A percentile compares a stretch with the other conserved stretches of the same genome.
These are phyloP conservation scores for Plebejus anna DNA, from an alignment of 2,888 invertebrate genomes.

Conservation along the genomic window DNA sequence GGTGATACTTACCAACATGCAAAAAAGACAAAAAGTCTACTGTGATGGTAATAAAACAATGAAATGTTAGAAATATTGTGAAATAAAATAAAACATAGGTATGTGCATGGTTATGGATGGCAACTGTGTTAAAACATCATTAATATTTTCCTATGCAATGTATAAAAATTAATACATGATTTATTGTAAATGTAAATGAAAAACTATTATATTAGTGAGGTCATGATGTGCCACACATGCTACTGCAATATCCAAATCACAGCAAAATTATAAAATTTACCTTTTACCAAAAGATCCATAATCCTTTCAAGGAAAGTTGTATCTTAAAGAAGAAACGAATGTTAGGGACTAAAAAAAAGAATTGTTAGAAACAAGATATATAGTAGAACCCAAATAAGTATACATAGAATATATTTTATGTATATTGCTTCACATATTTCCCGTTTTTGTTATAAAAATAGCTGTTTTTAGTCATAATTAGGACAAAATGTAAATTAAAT, in stretches of 20 bases:
- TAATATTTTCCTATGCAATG: too few relatives aligned
- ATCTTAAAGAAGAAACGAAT: slow-evolving; percentile 37
- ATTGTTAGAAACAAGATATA: neutral
- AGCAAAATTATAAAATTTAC: slow-evolving; percentile 32
- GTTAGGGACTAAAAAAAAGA: slow-evolving; percentile 14
- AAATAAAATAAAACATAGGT: neutral
- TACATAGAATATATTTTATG: neutral
- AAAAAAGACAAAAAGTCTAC: neutral
- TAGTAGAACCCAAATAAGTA: neutral
- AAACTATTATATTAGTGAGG: neutral
- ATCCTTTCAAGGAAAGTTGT: slow-evolving; percentile 30
- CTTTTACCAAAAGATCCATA: slow-evolving; percentile 35
- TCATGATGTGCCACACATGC: neutral
- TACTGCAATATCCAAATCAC: neutral
- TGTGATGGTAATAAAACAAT: neutral
- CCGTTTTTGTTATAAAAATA: neutral
- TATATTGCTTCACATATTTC: neutral
- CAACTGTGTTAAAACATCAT: neutral
- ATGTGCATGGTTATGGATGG: neutral
- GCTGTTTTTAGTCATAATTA: neutral
- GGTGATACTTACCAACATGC: neutral
- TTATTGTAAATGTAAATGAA: neutral
- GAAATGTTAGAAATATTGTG: neutral
- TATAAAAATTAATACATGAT: too few relatives aligned
- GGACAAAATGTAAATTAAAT: neutral